Base-by-base conservation (phyloP, 2,888 invertebrate species). In the Ceraclea dissimilis region DNA sequence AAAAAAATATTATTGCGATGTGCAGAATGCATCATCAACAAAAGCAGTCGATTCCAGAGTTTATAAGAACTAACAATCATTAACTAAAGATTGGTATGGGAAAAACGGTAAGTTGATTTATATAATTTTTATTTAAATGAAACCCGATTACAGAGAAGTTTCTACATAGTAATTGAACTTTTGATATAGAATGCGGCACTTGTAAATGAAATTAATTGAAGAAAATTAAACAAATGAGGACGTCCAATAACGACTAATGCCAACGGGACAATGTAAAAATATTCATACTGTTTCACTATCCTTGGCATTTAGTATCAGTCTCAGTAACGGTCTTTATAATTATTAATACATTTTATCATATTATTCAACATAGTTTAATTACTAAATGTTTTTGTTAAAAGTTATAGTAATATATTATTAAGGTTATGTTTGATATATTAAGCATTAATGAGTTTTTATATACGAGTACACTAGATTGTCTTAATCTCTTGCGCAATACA, bases 261-360 rank as follows among this genome's bases (percentile, higher is more conserved):
- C 44, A 46, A 49, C 31, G 18, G 44, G 47, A 16, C 16, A n/a
- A 39, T 8, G 13, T 39, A 13, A 39, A 13, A 39, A 39, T 39
- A 34, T 22, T 43, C 22, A 26, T 21, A 19, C 31, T n/a, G 19
- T 31, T n/a, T 47, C 22, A 17, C 34, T 21, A 54, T 57, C 57
- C 57, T 57, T 57, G 57, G 54, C 57, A 57, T 57, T 57, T 57
- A 19, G 16, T 39, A 13, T 39, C 16, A 39, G 39, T 39, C 39
- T 39, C 13, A 39, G 16, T 39, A 39, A 39, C 13, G 39, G 39
- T 39, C 39, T 39, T 16, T 39, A n/a, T 13, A 39, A 16, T 39
- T 39, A 39, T 39, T 39, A 39, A n/a, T 39, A 39, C 16, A 39
- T 39, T 39, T 39, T 39, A 8, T 39, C 39, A 39, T 39, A 39